These are phyloP conservation scores for Euplexia lucipara DNA, from an alignment of 2,888 invertebrate genomes.

Conservation along the genomic window DNA sequence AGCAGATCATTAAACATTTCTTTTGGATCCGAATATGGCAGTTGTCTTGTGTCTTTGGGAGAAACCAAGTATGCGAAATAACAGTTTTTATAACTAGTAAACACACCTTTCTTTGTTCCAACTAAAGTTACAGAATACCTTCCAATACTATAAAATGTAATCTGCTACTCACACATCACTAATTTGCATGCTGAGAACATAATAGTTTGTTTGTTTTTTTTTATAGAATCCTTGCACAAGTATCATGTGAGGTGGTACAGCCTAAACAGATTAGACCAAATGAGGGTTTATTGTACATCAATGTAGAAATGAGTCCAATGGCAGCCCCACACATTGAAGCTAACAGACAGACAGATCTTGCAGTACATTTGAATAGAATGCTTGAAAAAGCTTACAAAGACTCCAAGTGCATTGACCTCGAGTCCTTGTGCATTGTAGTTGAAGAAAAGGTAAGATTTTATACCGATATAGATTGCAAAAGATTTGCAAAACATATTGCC, in stretches of 20 bases:
- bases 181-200: not conserved
- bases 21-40: conserved; percentile 96
- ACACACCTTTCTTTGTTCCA: not conserved
- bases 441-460: conserved; percentile 94
- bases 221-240: conserved; percentile 95
- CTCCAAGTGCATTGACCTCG: conserved; percentile 97
- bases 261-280: conserved; percentile 96
- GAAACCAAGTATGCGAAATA: conserved; percentile 92
- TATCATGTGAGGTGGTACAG: conserved; percentile 96
- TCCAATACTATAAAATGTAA: not conserved
- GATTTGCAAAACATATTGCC: conserved; percentile 20
- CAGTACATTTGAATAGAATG: conserved; percentile 94
- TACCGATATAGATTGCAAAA: conserved; percentile 15
- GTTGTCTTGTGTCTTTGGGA: conserved; percentile 94
- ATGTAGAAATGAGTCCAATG: conserved; percentile 96
- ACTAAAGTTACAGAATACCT: not conserved
- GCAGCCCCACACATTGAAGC: conserved; percentile 96
- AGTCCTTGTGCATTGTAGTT: conserved; percentile 98
- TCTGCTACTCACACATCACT: not conserved
- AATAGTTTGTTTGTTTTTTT: not conserved
- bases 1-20: conserved; percentile 93
- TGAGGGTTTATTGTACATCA: conserved; percentile 96
- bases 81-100: not conserved
- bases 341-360: conserved; percentile 93
- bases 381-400: conserved; percentile 97